A percentile compares a stretch with the other conserved stretches of the same genome.
These are phyloP conservation scores for Drosophila tanythrix DNA, from an alignment of 2,888 invertebrate genomes.

Conservation along the genomic window DNA sequence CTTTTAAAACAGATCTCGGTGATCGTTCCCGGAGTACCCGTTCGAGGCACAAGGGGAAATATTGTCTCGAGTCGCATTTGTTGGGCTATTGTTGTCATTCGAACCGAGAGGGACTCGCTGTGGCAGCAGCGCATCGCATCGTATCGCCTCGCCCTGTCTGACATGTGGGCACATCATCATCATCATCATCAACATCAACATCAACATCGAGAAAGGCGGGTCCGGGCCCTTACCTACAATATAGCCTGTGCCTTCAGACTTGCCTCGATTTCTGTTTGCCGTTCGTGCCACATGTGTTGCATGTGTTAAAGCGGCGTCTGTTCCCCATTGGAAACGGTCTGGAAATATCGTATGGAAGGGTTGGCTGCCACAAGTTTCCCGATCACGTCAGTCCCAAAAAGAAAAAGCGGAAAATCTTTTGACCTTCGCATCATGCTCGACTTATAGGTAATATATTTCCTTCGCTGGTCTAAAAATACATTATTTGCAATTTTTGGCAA, in stretches of 20 bases:
- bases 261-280: conserved; percentile 37
- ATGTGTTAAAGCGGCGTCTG: conserved; percentile 54
- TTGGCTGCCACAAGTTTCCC: conserved; percentile 40
- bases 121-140: background rate
- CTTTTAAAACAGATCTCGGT: conserved; percentile 15
- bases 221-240: conserved; percentile 46
- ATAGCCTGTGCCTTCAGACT: conserved; percentile 24
- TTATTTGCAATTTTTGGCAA: conserved; percentile 50
- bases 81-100: conserved; percentile 67
- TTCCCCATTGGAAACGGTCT: conserved; percentile 29
- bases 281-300: conserved; percentile 74
- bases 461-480: conserved; percentile 41
- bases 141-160: conserved; percentile 38
- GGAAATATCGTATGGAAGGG: conserved; percentile 30
- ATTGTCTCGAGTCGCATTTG: conserved; percentile 73
- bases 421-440: conserved; percentile 60
- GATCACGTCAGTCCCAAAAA: conserved; percentile 29
- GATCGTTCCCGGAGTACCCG: conserved; percentile 28
- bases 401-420: conserved; percentile 8
- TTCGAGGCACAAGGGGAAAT: conserved; percentile 78
- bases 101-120: conserved; percentile 41
- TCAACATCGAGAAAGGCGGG: conserved; percentile 43
- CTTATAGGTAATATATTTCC: conserved; percentile 48
- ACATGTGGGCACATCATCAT: conserved; percentile 56
- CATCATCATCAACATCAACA: conserved; percentile 28